Base-by-base conservation (phyloP, 2,888 invertebrate species). In the Leptogaster cylindrica region DNA sequence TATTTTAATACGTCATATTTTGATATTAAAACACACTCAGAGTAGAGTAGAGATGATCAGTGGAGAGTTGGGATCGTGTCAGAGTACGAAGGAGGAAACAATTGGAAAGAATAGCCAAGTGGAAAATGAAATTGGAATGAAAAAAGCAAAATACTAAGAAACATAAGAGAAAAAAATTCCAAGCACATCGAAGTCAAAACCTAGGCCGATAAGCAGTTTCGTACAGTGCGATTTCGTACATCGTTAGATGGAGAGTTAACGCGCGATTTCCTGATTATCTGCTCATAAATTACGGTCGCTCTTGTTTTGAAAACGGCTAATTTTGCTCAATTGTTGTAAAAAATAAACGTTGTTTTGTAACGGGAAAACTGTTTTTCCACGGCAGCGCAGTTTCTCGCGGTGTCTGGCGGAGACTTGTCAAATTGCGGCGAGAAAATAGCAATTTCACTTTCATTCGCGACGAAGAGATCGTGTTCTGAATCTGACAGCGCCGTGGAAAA, bases 141-240 rank as follows among this genome's bases (percentile, higher is more conserved):
- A 36, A 52, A 55, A 55, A 55, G 18, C 18, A 23, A 44, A 61
- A 41, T 61, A 61, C 44, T 41, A 44, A 44, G 44, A 44, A 44
- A 61, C 61, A 6, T n/a, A 44, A 14, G 28, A 61, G 61, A 44
- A 61, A 44, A 28, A 44, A 61, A 12, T 25, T n/a, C n/a, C n/a
- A n/a, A n/a, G n/a, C n/a, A n/a, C n/a, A n/a, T n/a, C n/a, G n/a
- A n/a, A n/a, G n/a, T 31, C 55, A 23, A 31, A 36, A 55, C 55
- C 12, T 41, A 44, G 28, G 27, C 51, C 27, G 61, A 41, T 44
- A 41, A 61, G 27, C 61, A 61, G 61, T 61, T n/a, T n/a, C n/a
- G n/a, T n/a, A n/a, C n/a, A 61, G 61, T 61, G 61, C 61, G 41
- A 44, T 61, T 61, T 44, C 44, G 44, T 61, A 44, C 61, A 61